Percentiles rank a stretch among this genome's conserved stretches.
Evolutionary conservation across 2,113 vertebrate species (phyloP).

Genomic region (Proteles cristata): DNA sequence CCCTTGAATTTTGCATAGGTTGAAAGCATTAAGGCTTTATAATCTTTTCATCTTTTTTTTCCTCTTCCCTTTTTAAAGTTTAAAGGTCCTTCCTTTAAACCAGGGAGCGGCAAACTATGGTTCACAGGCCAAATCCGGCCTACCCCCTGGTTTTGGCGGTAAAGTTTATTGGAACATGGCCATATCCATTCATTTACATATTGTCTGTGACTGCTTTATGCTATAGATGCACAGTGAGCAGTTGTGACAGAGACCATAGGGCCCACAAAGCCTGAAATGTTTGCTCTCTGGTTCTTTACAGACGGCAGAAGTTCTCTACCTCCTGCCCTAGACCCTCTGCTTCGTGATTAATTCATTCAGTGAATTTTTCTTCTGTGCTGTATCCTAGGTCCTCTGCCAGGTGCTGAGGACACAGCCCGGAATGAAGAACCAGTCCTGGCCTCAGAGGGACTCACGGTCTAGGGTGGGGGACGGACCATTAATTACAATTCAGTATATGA

Average conservation of each 20-base stretch:
- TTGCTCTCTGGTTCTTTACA: not conserved
- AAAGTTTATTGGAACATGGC: not conserved
- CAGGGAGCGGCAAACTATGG: not conserved
- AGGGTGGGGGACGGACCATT: not conserved
- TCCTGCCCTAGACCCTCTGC: not conserved
- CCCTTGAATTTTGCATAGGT: not conserved
- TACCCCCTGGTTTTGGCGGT: not conserved
- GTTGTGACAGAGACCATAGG: not conserved
- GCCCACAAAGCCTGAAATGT: not conserved
- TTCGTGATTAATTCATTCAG: not conserved
- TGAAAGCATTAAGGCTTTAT: not conserved
- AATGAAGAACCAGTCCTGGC: not conserved
- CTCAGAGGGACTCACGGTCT: not conserved
- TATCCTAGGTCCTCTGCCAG: not conserved
- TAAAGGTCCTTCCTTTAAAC: not conserved
- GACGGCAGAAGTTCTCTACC: not conserved
- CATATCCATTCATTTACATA: not conserved
- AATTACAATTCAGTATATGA: not conserved
- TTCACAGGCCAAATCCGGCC: not conserved
- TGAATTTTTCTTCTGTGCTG: not conserved
- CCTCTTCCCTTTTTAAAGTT: not conserved
- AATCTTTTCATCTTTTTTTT: not conserved
- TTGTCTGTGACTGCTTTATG: not conserved
- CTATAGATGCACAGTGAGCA: not conserved
- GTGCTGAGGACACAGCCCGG: not conserved